Base-by-base conservation (phyloP, 2,113 vertebrate species). In the Chinchilla lanigera region DNA sequence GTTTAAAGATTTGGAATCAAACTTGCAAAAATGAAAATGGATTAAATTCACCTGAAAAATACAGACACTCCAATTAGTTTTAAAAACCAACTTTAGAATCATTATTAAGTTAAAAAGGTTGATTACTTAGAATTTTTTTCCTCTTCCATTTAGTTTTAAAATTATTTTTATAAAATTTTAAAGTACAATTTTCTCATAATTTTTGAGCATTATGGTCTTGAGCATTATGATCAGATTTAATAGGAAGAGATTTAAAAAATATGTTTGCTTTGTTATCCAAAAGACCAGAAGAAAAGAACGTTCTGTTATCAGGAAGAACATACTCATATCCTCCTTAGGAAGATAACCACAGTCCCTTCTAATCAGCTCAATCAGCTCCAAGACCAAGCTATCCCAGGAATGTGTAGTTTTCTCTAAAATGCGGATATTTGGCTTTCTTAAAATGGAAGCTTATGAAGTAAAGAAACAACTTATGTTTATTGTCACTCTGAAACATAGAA, bases 51-150 rank as follows among this genome's bases (percentile, higher is more conserved):
- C 13, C n/a, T 63, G 47, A 77, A 89, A 89, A 85, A 73, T 54
- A 60, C 0, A 65, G 17, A 87, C 50, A 54, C 30, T 94, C 30
- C 87, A 38, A 35, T 30, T 56, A n/a, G 17, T 80, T 84, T 26
- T 20, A 71, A 81, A 47, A 96, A 19, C 56, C 52, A 82, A 80
- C 4, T 30, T 65, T 38, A 41, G 61, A 78, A 78, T 86, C 56
- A 93, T 73, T 89, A 47, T 86, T 89, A 80, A 30, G n/a, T 89
- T 96, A 91, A 91, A 75, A 22, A 91, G 17, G 13, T 50, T 87
- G 11, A 88, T 81, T 93, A 65, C 38, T n/a, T 93, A 61, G 28
- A 78, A 50, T 50, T 73, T 30, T 78, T 50, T 50, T 61, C 60
- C 13, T 47, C 14, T 75, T 50, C 30, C 44, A 30, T 47, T 77